These are phyloP conservation scores for Proterorhinus semilunaris DNA, from an alignment of 2,113 vertebrate genomes.

Conservation along the genomic window DNA sequence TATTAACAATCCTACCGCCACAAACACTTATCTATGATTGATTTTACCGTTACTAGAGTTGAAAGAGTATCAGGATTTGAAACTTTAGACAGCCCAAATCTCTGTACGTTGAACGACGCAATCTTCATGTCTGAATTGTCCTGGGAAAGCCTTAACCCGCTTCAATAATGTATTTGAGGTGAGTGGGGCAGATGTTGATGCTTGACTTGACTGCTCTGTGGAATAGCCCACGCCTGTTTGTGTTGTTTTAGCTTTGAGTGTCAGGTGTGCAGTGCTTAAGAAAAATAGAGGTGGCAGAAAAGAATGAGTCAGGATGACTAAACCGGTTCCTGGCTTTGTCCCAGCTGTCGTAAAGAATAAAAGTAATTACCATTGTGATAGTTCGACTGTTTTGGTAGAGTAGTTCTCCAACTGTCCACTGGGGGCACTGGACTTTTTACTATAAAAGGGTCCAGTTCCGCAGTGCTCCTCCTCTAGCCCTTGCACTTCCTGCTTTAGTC, in stretches of 20 bases:
- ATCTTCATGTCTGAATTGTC: constrained; percentile 50
- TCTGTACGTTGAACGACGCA: constrained; percentile 50
- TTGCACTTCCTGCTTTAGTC: no score
- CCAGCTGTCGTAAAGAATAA: background rate
- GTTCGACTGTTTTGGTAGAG: no score
- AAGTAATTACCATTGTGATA: no score
- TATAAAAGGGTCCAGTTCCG: no score
- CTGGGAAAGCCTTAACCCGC: background rate
- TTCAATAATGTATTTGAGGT: background rate
- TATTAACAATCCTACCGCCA: no score
- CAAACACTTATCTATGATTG: background rate
- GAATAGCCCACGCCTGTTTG: background rate
- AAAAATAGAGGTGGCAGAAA: background rate
- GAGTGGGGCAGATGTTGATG: background rate
- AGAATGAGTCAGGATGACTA: background rate
- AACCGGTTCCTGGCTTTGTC: constrained; percentile 6
- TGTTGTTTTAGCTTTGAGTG: background rate
- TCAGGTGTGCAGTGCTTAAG: background rate
- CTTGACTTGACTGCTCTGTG: constrained; percentile 1
- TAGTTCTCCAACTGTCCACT: no score
- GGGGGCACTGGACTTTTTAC: no score
- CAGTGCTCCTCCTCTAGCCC: no score
- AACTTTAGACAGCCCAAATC: constrained; percentile 48
- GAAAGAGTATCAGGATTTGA: constrained; percentile 42
- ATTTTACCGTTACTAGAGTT: constrained; percentile 51